Evolutionary conservation across 2,113 vertebrate species (phyloP), one percentile per base, ranked within the genome.

Genomic region (Fulmarus glacialis): DNA sequence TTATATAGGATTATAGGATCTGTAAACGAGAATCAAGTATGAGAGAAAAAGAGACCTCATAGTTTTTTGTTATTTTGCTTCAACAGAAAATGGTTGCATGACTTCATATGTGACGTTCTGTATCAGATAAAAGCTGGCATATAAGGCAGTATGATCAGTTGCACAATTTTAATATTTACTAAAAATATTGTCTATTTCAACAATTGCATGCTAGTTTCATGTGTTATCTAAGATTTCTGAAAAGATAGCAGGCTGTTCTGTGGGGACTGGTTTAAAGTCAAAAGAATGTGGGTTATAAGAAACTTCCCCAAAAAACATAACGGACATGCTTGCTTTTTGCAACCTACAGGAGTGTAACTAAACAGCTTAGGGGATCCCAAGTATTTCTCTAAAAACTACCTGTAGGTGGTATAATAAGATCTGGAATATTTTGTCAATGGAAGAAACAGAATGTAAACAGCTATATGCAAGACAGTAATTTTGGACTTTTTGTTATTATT

Each of bases 401-500:
- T 97, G 95, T 96, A 97, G 97, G 95, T 95, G 95, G 96, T 96
- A 97, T 96, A 96, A 91, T 87, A 96, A 93, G 89, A 96, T 97
- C 89, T 96, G 42, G 47, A 97, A 94, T 95, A 87, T 83, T 87
- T 97, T 93, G 15, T 45, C 43, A 85, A 34, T 91, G 56, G 40
- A 52, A 95, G 80, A 87, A 82, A 22, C n/a, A 55, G 73, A 55
- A 26, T 83, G 26, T 86, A 78, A 94, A 83, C 15, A 89, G 43
- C 14, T 71, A 43, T n/a, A 63, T 43, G 19, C 19, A 78, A 82
- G 45, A 14, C 22, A 82, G 20, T 18, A 40, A 68, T 87, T 89
- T 94, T 59, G 20, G 21, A 50, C 40, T 82, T 86, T 29, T 42
- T 50, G 5, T 50, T 71, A 19, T 24, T 80, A 11, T 56, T 77